Conservation (phyloP, 2,888 invertebrate species). For the Caenorhabditis sp. region DNA sequence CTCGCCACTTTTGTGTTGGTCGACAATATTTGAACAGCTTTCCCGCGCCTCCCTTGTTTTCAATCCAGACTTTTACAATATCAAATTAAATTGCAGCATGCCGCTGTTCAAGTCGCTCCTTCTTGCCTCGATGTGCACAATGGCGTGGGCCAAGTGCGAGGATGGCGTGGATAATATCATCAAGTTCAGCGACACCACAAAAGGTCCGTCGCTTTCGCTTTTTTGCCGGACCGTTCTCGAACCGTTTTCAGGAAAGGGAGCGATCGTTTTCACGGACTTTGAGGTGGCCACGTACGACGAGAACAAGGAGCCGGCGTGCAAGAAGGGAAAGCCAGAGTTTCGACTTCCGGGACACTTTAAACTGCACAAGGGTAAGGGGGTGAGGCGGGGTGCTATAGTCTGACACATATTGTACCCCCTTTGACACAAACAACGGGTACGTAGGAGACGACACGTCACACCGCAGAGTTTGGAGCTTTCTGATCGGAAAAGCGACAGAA, state of each 20-base stretch:
- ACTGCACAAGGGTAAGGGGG: constrained; percentile 57
- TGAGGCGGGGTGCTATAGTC: not conserved
- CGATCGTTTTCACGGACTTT: constrained; percentile 65
- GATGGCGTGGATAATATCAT: constrained; percentile 72
- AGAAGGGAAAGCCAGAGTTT: constrained; percentile 59
- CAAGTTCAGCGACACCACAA: constrained; percentile 63
- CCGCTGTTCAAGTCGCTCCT: constrained; percentile 43
- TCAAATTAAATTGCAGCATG: too few species aligned
- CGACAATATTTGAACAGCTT: too few species aligned
- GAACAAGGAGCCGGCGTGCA: constrained; percentile 67
- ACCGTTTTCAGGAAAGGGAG: constrained; percentile 58
- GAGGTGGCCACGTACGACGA: constrained; percentile 69
- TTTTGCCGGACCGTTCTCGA: not conserved
- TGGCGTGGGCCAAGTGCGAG: constrained; percentile 57
- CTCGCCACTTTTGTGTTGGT: too few species aligned
- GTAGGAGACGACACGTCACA: not conserved
- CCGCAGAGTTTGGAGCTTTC: too few species aligned
- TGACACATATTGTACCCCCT: too few species aligned
- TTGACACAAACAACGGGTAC: too few species aligned
- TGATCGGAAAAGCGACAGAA: too few species aligned
- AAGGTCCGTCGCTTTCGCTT: constrained; percentile 43
- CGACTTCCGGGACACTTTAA: constrained; percentile 69
- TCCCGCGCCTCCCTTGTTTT: too few species aligned
- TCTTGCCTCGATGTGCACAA: constrained; percentile 15
- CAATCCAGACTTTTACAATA: too few species aligned